A percentile compares a stretch with the other conserved stretches of the same genome.
Conservation (phyloP, 2,113 vertebrate species). For the Cervus canadensis region DNA sequence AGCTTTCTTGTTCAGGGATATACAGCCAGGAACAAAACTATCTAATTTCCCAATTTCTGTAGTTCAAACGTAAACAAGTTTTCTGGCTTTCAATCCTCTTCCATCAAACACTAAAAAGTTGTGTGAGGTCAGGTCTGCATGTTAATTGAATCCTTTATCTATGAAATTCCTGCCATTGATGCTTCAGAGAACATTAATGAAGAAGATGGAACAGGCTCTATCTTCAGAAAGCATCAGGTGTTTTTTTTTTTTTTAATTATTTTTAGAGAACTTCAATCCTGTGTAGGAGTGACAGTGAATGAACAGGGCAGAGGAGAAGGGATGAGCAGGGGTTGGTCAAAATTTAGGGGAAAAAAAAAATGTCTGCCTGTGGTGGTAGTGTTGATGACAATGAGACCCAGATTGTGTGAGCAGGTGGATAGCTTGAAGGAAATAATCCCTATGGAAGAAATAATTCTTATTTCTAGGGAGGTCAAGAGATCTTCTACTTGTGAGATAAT, state of each 20-base stretch:
- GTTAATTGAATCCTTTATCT: background rate
- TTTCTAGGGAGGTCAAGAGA: background rate
- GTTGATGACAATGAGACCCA: background rate
- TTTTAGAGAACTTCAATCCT: background rate
- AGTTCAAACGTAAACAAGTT: background rate
- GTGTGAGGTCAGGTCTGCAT: background rate
- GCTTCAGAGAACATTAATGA: background rate
- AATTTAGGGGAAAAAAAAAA: background rate
- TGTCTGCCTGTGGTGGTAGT: background rate
- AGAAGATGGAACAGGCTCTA: background rate
- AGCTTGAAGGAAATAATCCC: background rate
- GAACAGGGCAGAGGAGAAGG: background rate
- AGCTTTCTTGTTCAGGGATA: background rate
- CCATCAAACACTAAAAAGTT: background rate
- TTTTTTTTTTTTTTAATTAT: background rate
- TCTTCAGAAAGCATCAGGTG: background rate
- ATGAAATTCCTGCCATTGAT: background rate
- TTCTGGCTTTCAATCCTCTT: background rate
- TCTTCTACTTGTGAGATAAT: background rate
- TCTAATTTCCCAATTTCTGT: background rate
- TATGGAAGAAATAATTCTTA: background rate
- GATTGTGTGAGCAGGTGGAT: background rate
- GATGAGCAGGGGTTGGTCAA: background rate
- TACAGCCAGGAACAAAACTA: background rate
- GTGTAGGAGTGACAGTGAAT: background rate